Percentiles rank a stretch among this genome's conserved stretches.
Conservation (phyloP, 2,888 invertebrate species). For the Dolomedes plantarius region DNA sequence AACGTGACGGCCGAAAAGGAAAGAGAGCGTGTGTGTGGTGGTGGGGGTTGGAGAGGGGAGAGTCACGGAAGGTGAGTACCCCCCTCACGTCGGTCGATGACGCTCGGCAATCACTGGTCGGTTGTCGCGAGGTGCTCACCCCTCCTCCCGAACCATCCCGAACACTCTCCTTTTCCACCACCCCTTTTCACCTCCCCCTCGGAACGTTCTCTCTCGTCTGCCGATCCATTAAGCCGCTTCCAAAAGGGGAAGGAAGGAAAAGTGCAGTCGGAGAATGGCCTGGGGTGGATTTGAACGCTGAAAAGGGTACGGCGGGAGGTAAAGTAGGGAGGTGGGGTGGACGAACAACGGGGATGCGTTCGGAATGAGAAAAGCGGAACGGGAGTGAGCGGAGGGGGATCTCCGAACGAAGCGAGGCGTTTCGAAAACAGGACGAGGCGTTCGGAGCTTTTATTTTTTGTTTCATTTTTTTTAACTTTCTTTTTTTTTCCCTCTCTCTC, state of each 20-base stretch:
- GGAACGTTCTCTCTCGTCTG: slow-evolving; percentile 33
- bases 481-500: not conserved
- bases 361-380: slow-evolving; percentile 51
- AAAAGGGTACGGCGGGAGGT: not conserved
- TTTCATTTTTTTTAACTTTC: not conserved
- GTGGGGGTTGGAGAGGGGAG: slow-evolving; percentile 5
- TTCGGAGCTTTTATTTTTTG: not conserved
- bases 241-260: slow-evolving; percentile 14
- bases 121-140: slow-evolving; percentile 26
- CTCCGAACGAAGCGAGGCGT: slow-evolving; percentile 31
- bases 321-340: not conserved
- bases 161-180: not conserved
- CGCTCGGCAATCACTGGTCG: slow-evolving; percentile 68
- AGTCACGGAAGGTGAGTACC: slow-evolving; percentile 34
- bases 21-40: too few species aligned
- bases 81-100: slow-evolving; percentile 55
- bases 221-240: slow-evolving; percentile 63
- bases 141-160: not conserved
- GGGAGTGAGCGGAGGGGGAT: not conserved
- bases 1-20: not conserved
- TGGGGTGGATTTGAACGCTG: slow-evolving; percentile 7
- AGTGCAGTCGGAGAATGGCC: slow-evolving; percentile 1
- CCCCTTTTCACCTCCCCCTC: slow-evolving; percentile 3
- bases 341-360: slow-evolving; percentile 28
- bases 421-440: slow-evolving; percentile 37